A percentile compares a stretch with the other conserved stretches of the same genome.
phyloP scores from a whole-genome alignment of 2,113 vertebrate genomes.

The Hippopotamus amphibius region DNA sequence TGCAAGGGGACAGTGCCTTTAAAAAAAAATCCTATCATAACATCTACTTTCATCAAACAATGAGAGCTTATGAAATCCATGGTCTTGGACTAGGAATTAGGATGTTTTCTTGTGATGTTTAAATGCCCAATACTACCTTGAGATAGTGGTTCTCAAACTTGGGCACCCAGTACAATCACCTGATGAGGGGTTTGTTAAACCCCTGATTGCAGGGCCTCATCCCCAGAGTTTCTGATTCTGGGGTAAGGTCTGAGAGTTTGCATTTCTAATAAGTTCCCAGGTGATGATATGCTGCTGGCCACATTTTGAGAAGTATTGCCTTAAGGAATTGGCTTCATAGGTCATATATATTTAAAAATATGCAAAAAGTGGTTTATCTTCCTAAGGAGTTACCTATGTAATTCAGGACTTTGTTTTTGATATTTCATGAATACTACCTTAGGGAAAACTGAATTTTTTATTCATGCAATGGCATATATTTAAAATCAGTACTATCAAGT shows the following conservation, averaged over 20 bases:
- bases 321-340: not conserved
- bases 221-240: not conserved
- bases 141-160: not conserved
- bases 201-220: not conserved
- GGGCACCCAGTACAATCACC: not conserved
- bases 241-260: not conserved
- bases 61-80: not conserved
- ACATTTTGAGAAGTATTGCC: not conserved
- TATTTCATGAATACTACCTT: not conserved
- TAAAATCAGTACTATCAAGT: constrained; percentile 23
- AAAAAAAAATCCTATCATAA: not conserved
- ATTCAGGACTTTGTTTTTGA: not conserved
- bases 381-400: not conserved
- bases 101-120: not conserved
- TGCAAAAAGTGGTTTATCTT: constrained; percentile 19
- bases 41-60: not conserved
- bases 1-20: not conserved
- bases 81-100: not conserved
- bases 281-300: not conserved
- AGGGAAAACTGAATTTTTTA: constrained; percentile 39
- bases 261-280: not conserved
- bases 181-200: not conserved
- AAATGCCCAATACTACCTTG: not conserved
- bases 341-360: not conserved
- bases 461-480: constrained; percentile 25